These are phyloP conservation scores for Lymantria monacha DNA, from an alignment of 2,888 invertebrate species.

Conservation along the genomic window DNA sequence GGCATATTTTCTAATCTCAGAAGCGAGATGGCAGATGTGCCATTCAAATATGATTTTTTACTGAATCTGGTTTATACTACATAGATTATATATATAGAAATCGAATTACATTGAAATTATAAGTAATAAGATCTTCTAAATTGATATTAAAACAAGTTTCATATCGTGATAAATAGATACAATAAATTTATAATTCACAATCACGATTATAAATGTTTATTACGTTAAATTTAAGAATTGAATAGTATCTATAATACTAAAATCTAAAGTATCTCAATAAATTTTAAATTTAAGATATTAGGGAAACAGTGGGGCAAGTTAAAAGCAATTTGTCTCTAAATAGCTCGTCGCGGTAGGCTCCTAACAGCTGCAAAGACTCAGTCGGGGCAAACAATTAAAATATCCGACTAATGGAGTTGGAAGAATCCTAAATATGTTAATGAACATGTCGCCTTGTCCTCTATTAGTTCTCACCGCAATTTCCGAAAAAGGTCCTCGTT, in stretches of 20 bases:
- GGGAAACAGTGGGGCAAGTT: constrained; percentile 62
- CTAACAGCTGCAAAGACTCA: constrained; percentile 74
- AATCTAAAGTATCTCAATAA: constrained; percentile 32
- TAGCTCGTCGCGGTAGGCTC: constrained; percentile 69
- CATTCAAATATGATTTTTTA: no score
- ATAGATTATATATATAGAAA: no score
- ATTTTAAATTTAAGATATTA: constrained; percentile 41
- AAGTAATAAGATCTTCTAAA: no score
- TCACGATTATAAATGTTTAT: no score
- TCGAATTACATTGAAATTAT: no score
- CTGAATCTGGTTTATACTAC: no score
- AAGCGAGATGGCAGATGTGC: no score
- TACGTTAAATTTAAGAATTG: constrained; percentile 10
- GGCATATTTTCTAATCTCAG: no score
- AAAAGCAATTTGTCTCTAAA: constrained; percentile 78
- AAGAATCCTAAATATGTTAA: constrained; percentile 74
- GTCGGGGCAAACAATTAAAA: constrained; percentile 75
- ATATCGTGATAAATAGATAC: no score
- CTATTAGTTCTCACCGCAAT: constrained; percentile 56
- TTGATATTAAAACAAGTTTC: no score
- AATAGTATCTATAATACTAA: constrained; percentile 19
- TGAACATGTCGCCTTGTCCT: constrained; percentile 73
- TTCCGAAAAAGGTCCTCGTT: constrained; percentile 47
- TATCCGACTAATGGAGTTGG: constrained; percentile 78
- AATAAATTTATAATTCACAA: no score